Evolutionary conservation across 1,140 invertebrate species (phyloP).

Genomic region (Acromyrmex echinatior): DNA sequence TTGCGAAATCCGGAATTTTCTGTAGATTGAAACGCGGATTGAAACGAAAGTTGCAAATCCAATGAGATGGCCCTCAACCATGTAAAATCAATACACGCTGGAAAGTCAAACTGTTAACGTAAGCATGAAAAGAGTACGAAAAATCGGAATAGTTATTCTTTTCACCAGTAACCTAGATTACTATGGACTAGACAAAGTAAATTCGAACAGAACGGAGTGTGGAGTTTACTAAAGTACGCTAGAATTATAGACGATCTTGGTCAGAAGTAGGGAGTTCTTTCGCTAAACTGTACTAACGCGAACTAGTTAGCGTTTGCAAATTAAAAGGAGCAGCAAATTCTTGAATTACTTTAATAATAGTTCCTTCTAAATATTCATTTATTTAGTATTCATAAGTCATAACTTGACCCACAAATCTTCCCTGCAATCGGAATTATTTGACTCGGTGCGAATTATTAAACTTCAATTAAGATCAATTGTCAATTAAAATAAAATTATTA

Average conservation of each 20-base stretch:
- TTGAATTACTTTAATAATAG: neutral
- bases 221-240: slow-evolving; percentile 26
- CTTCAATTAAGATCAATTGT: slow-evolving; percentile 21
- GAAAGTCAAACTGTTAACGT: slow-evolving; percentile 55
- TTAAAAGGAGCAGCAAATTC: slow-evolving; percentile 2
- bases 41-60: slow-evolving; percentile 41
- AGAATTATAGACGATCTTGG: slow-evolving; percentile 38
- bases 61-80: slow-evolving; percentile 8
- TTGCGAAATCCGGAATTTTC: neutral
- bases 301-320: slow-evolving; percentile 20
- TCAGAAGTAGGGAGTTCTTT: neutral
- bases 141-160: slow-evolving; percentile 18
- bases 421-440: neutral
- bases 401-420: neutral
- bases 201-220: slow-evolving; percentile 19
- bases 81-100: slow-evolving; percentile 40
- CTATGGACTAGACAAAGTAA: slow-evolving; percentile 19
- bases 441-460: neutral
- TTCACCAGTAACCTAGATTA: slow-evolving; percentile 50
- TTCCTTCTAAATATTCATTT: neutral
- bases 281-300: neutral
- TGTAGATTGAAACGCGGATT: slow-evolving; percentile 19
- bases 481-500: neutral
- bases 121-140: slow-evolving; percentile 43
- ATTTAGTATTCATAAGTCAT: too few relatives aligned